These are phyloP conservation scores for Hetaerina titia DNA, from an alignment of 2,888 invertebrate species.

Conservation along the genomic window DNA sequence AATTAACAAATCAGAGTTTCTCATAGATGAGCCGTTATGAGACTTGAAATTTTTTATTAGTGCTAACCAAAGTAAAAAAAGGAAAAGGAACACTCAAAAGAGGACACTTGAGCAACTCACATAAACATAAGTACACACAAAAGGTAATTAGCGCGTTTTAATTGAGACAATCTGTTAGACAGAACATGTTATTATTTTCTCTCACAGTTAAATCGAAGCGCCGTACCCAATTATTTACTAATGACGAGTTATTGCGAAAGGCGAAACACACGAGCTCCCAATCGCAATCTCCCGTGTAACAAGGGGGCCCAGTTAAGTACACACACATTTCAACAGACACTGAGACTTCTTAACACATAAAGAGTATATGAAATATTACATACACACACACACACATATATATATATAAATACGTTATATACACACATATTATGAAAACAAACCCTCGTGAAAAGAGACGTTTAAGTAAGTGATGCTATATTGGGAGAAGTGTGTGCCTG, in stretches of 20 bases:
- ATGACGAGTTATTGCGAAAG: background rate
- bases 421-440: conserved; percentile 32
- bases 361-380: conserved; percentile 36
- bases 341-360: background rate
- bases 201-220: background rate
- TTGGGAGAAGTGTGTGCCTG: conserved; percentile 35
- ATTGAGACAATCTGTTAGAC: background rate
- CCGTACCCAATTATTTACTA: background rate
- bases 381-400: conserved; percentile 27
- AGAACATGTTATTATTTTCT: background rate
- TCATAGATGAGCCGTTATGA: background rate
- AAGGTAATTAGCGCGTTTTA: background rate
- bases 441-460: conserved; percentile 1
- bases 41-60: conserved; percentile 12
- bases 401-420: conserved; percentile 22
- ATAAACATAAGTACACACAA: background rate
- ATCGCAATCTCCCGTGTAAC: background rate
- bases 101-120: background rate
- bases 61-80: background rate
- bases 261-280: background rate
- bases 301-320: background rate
- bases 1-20: conserved; percentile 10
- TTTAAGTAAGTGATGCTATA: conserved; percentile 27
- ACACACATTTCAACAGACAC: conserved; percentile 33
- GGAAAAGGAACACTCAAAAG: background rate